Evolutionary conservation across 2,113 vertebrate species (phyloP), one percentile per base, ranked within the genome.

Genomic region (Oncorhynchus clarkii): DNA sequence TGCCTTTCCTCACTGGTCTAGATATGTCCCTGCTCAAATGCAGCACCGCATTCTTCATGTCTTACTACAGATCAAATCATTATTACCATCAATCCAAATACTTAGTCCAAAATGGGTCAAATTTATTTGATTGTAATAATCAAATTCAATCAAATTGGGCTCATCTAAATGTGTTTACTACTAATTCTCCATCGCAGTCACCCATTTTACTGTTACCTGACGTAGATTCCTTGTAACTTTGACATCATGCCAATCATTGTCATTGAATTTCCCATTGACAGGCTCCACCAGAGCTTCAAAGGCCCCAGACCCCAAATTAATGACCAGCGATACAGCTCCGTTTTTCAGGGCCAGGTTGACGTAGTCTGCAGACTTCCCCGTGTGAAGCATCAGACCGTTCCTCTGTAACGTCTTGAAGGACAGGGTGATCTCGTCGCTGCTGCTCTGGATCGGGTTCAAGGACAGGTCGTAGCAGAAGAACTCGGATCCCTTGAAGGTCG

Each of bases 231-330:
- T 94, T 92, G 97, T 98, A 93, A 99, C 98, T 96, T 99, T 99
- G 93, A 99, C 97, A 97, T 98, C 98, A 95, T 99, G 98, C 98
- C 98, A 99, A 96, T 96, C 96, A 97, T 99, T 99, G 96, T 99
- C 98, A 97, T 99, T 99, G 96, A 99, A 99, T 94, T 99, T 99
- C 91, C 98, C 98, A 94, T 99, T 98, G 95, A 99, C 98, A 24
- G 97, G 97, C 94, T 99, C 98, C 96, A 99, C 97, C 92, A 99
- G 95, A 45, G 98, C 97, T 95, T 99, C 97, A 95, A 99, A 99
- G 91, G 97, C 96, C 93, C 98, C 97, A 88, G 98, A 99, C 92
- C 98, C 98, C 96, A 99, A 95, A 97, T 99, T 99, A 95, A 99
- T 99, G 96, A 99, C 96, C 88, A 99, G 96, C 83, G 97, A 99